A percentile compares a stretch with the other conserved stretches of the same genome.
phyloP scores from a whole-genome alignment of 2,888 invertebrate genomes.

The Noctua comes region DNA sequence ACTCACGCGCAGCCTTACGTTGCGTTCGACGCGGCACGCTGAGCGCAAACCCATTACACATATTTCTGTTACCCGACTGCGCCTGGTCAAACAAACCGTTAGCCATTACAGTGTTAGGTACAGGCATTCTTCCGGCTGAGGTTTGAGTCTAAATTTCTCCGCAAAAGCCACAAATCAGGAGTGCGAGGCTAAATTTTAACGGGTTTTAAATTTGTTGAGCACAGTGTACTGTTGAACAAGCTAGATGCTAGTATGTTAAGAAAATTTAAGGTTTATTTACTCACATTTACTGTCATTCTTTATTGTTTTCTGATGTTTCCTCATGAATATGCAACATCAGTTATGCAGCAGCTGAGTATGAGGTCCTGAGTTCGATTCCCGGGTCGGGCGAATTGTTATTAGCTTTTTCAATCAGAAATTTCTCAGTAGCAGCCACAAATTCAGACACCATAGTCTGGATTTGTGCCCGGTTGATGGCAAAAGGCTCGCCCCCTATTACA shows the following conservation, averaged over 20 bases:
- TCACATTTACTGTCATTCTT: background rate
- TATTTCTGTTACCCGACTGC: conserved; percentile 46
- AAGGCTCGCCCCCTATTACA: too few species aligned
- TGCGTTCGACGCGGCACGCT: conserved; percentile 26
- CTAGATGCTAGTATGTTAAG: background rate
- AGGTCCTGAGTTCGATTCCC: too few species aligned
- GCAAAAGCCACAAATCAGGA: conserved; percentile 28
- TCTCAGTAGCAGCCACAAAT: too few species aligned
- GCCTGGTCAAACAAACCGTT: conserved; percentile 50
- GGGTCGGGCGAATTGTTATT: too few species aligned
- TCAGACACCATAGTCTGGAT: too few species aligned
- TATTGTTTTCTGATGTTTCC: background rate
- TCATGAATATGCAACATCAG: background rate
- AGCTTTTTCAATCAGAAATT: too few species aligned
- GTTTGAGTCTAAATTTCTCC: conserved; percentile 9
- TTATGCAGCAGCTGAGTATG: too few species aligned
- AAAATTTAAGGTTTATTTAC: background rate
- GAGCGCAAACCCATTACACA: conserved; percentile 32
- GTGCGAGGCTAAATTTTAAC: conserved; percentile 17
- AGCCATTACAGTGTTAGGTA: conserved; percentile 40
- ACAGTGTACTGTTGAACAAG: background rate
- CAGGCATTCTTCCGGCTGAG: conserved; percentile 28
- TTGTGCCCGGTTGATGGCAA: too few species aligned
- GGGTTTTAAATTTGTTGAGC: conserved; percentile 13
- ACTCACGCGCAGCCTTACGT: conserved; percentile 16